Conservation (phyloP, 2,888 invertebrate species). For the Punctoribates punctum region DNA sequence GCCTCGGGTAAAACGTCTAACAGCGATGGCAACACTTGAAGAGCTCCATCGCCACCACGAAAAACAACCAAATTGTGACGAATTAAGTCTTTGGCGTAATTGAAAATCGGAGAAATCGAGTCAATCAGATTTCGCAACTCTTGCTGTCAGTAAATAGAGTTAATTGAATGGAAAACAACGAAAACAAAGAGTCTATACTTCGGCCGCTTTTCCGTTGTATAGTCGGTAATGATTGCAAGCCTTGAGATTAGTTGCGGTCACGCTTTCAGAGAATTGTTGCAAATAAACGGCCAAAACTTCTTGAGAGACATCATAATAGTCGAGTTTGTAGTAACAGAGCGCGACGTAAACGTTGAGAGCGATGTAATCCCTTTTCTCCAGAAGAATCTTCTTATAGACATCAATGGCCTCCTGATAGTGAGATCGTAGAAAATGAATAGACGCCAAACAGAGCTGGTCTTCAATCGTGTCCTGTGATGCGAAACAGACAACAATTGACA, state of each 20-base stretch:
- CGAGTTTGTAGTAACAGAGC: conserved; percentile 94
- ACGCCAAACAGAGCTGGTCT: conserved; percentile 91
- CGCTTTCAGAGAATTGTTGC: conserved; percentile 84
- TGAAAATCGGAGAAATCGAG: conserved; percentile 64
- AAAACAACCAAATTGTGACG: conserved; percentile 94
- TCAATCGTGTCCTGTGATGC: conserved; percentile 67
- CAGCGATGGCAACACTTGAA: conserved; percentile 83
- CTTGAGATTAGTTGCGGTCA: conserved; percentile 90
- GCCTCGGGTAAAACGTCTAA: conserved; percentile 97
- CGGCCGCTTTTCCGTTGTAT: conserved; percentile 91
- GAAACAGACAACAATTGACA: not conserved
- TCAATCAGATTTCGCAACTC: conserved; percentile 75
- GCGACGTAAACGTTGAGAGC: conserved; percentile 97
- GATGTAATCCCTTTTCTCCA: conserved; percentile 78
- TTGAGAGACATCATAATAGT: conserved; percentile 79
- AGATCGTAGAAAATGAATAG: conserved; percentile 89
- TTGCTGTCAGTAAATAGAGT: conserved; percentile 54
- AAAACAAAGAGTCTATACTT: conserved; percentile 55
- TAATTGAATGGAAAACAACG: not conserved
- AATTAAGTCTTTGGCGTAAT: conserved; percentile 84
- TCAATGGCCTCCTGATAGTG: conserved; percentile 99
- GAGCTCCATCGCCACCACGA: conserved; percentile 84
- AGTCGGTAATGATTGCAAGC: conserved; percentile 76
- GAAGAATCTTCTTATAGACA: conserved; percentile 86
- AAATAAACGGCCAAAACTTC: conserved; percentile 92